phyloP scores from a whole-genome alignment of 1,140 invertebrate genomes.

The Saccostrea cuccullata region DNA sequence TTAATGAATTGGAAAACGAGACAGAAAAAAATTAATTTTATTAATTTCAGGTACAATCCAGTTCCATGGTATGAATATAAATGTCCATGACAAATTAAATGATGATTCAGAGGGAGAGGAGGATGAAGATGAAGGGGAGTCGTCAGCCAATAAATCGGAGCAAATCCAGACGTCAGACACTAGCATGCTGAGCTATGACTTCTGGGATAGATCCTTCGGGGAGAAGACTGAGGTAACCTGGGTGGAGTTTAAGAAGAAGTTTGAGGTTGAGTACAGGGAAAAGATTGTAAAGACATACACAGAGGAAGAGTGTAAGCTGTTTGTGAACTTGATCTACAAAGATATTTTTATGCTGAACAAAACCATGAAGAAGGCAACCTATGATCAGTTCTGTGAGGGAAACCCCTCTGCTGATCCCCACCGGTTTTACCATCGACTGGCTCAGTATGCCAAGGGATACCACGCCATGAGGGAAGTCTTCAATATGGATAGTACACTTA shows the following conservation, averaged over 20 bases:
- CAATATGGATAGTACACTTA: slow-evolving; percentile 69
- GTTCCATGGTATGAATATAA: slow-evolving; percentile 62
- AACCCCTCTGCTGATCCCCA: slow-evolving; percentile 60
- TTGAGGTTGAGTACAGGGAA: slow-evolving; percentile 66
- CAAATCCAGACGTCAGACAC: not conserved
- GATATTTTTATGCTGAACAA: slow-evolving; percentile 67
- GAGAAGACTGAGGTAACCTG: slow-evolving; percentile 61
- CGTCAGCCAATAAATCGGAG: not conserved
- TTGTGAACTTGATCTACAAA: slow-evolving; percentile 69
- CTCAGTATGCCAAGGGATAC: slow-evolving; percentile 66
- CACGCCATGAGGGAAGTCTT: slow-evolving; percentile 70
- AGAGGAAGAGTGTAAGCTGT: slow-evolving; percentile 61
- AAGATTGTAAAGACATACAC: slow-evolving; percentile 61
- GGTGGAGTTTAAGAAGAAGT: slow-evolving; percentile 63
- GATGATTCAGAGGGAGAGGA: slow-evolving; percentile 41
- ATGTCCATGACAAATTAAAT: slow-evolving; percentile 51
- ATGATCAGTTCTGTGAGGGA: slow-evolving; percentile 64
- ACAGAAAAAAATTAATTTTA: too few relatives aligned
- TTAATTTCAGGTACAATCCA: slow-evolving; percentile 22
- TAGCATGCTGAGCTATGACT: slow-evolving; percentile 57
- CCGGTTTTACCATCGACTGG: slow-evolving; percentile 65
- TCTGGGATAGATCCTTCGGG: slow-evolving; percentile 70
- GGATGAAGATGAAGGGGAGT: slow-evolving; percentile 41
- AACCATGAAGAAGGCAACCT: slow-evolving; percentile 49
- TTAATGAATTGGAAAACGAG: too few relatives aligned